phyloP scores from a whole-genome alignment of 1,140 invertebrate genomes.

The Ruditapes philippinarum region DNA sequence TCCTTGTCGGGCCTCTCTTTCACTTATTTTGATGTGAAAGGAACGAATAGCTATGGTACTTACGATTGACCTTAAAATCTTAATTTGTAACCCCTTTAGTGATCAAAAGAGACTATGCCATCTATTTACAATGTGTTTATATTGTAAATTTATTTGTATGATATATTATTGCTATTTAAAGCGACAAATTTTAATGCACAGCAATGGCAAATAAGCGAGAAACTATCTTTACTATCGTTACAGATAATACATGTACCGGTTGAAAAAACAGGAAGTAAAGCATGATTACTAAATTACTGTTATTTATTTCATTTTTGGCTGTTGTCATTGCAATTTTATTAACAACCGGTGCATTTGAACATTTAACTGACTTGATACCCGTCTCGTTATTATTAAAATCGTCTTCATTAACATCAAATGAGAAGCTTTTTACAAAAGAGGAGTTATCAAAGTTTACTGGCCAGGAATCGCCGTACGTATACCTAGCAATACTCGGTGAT shows the following conservation, averaged over 20 bases:
- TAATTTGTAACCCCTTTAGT: too few relatives aligned
- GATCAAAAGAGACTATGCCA: too few relatives aligned
- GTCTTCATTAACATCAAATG: neutral
- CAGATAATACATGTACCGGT: too few relatives aligned
- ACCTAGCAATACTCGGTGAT: slow-evolving; percentile 93
- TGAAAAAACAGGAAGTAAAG: neutral
- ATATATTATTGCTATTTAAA: too few relatives aligned
- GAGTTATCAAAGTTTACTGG: slow-evolving; percentile 76
- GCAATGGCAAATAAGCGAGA: neutral
- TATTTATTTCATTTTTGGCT: neutral
- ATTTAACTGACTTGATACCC: neutral
- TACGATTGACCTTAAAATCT: too few relatives aligned
- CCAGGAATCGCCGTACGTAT: slow-evolving; percentile 87
- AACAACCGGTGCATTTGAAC: neutral
- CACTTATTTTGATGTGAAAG: too few relatives aligned
- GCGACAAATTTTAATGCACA: too few relatives aligned
- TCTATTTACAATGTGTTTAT: too few relatives aligned
- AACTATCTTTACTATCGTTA: neutral
- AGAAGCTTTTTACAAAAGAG: slow-evolving; percentile 74
- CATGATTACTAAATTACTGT: slow-evolving; percentile 34
- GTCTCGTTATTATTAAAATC: neutral
- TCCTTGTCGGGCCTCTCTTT: too few relatives aligned
- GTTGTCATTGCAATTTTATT: slow-evolving; percentile 46
- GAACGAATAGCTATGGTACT: too few relatives aligned
- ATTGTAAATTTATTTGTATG: too few relatives aligned